Evolutionary conservation across 2,113 vertebrate genomes (phyloP).

Genomic region (Mus spicilegus): DNA sequence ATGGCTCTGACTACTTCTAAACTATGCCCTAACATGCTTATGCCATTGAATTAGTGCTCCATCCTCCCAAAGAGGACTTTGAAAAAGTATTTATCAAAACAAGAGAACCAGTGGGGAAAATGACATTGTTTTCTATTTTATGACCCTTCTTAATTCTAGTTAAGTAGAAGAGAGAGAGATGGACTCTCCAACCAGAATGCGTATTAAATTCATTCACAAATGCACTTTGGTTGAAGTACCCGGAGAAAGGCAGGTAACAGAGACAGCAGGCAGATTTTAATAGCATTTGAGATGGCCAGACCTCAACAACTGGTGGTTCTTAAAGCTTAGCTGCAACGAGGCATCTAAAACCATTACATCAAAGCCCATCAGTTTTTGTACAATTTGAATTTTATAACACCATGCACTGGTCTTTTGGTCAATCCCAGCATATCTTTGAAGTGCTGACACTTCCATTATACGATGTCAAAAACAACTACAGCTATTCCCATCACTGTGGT

Average conservation of each 20-base stretch:
- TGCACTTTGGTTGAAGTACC: background rate
- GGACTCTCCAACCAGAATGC: background rate
- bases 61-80: background rate
- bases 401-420: background rate
- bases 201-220: background rate
- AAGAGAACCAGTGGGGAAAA: background rate
- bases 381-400: conserved; percentile 5
- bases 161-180: background rate
- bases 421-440: conserved; percentile 25
- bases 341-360: background rate
- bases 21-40: background rate
- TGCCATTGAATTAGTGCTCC: too few species aligned
- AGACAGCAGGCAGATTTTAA: background rate
- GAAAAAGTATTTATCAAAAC: conserved; percentile 15
- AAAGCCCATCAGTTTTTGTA: background rate
- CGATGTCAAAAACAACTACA: background rate
- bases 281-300: background rate
- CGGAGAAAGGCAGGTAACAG: background rate
- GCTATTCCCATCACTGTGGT: background rate
- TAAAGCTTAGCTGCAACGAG: background rate
- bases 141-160: background rate
- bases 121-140: background rate
- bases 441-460: background rate
- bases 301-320: background rate
- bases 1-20: background rate